Percentiles rank a stretch among this genome's conserved stretches.
phyloP scores from a whole-genome alignment of 2,797 vertebrate species.

The Champsocephalus esox region DNA sequence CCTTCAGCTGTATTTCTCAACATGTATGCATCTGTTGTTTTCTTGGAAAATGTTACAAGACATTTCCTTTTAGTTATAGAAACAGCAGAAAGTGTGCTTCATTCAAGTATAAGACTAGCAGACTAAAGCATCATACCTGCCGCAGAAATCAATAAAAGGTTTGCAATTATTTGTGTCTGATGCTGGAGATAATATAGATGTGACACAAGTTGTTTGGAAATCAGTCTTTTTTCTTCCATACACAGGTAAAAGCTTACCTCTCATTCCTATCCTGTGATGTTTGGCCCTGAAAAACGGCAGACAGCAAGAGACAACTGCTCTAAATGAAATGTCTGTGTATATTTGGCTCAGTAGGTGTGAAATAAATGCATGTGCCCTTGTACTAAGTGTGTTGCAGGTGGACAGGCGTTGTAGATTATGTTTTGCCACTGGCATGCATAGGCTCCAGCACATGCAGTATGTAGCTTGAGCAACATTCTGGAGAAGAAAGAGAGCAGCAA shows the following conservation, averaged over 20 bases:
- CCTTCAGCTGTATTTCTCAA: constrained; percentile 27
- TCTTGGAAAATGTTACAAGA: constrained; percentile 36
- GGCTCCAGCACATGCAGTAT: constrained; percentile 29
- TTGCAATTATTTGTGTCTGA: constrained; percentile 37
- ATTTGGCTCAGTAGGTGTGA: constrained; percentile 55
- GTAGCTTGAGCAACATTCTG: constrained; percentile 36
- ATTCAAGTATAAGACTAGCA: constrained; percentile 26
- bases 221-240: constrained; percentile 29
- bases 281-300: constrained; percentile 48
- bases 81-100: constrained; percentile 16
- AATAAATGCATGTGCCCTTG: constrained; percentile 72
- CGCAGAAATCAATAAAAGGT: constrained; percentile 26
- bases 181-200: constrained; percentile 24
- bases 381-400: constrained; percentile 57
- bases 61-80: constrained; percentile 43
- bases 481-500: constrained; percentile 31
- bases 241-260: constrained; percentile 10
- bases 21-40: constrained; percentile 46
- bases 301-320: constrained; percentile 37
- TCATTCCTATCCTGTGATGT: constrained; percentile 55
- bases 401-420: constrained; percentile 70
- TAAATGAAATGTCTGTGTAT: constrained; percentile 59
- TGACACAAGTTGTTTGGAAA: constrained; percentile 35
- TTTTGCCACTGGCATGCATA: constrained; percentile 52
- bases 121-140: constrained; percentile 17